Base-by-base conservation (phyloP, 2,797 vertebrate genomes). In the Chloroceryle amazona region DNA sequence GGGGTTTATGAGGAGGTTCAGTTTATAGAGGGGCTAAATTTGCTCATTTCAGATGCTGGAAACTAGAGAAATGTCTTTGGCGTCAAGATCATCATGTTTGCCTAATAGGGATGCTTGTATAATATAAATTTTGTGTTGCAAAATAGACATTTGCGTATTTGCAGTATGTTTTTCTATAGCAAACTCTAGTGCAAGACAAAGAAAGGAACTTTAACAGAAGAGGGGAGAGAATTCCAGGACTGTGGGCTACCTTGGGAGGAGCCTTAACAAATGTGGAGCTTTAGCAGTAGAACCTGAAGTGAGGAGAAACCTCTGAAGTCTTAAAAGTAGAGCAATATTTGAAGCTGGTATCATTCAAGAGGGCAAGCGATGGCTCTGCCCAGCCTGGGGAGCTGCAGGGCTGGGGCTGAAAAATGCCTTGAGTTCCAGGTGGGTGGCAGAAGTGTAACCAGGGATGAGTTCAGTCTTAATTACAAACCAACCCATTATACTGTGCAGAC, bases 191-290 rank as follows among this genome's bases (percentile, higher is more conserved):
- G 31, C 25, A 11, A 46, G 52, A 26, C 28, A 15, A 33, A 55
- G 44, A 15, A 33, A 55, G 44, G 54, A 42, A 13, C 49, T 29
- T 8, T 6, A 10, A 9, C 0, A 5, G 54, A 33, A 37, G 44
- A 73, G 41, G 3, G 42, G 9, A 41, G 41, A 14, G 41, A 23
- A 23, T 22, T 17, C 19, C 0, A 0, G 28, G 14, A 25, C 7
- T 17, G 5, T 44, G 31, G 39, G 20, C 17, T 7, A 4, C 6
- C 4, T 15, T 19, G 19, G 39, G 42, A 44, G 39, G n/a, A 62
- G 22, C 33, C 11, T 47, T 39, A 3, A 17, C 33, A 55, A 28
- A 67, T 26, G 22, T 9, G 55, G 11, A 41, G 58, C 39, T 82
- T 33, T 20, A 23, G 37, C 5, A 8, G 21, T 4, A 29, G 12